Percentiles rank a stretch among this genome's conserved stretches.
phyloP scores from a whole-genome alignment of 2,113 vertebrate genomes.

The Phrynosoma blainvillii region DNA sequence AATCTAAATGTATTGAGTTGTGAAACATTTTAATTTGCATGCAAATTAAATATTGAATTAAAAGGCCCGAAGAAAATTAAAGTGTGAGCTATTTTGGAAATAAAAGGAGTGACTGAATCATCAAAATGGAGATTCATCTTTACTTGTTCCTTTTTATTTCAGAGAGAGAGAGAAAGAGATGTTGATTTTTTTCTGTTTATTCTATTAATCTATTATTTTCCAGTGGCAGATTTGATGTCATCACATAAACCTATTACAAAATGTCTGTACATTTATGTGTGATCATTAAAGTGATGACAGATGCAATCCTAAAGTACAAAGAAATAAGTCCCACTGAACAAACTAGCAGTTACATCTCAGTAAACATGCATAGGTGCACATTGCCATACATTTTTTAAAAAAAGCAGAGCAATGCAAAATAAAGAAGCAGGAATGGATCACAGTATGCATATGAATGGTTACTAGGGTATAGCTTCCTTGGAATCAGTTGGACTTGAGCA shows the following conservation, averaged over 20 bases:
- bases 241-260: slow-evolving; percentile 27
- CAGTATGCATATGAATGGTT: neutral
- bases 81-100: neutral
- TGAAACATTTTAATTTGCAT: slow-evolving; percentile 56
- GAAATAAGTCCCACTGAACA: neutral
- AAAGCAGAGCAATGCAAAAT: slow-evolving; percentile 49
- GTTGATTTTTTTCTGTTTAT: neutral
- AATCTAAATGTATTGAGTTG: slow-evolving; percentile 46
- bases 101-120: slow-evolving; percentile 16
- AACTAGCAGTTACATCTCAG: neutral
- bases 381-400: neutral
- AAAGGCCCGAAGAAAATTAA: slow-evolving; percentile 50
- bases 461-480: too few relatives aligned
- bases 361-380: neutral
- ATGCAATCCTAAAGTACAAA: neutral
- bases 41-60: slow-evolving; percentile 64
- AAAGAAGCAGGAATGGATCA: neutral
- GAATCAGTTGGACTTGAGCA: neutral
- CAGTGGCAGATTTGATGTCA: slow-evolving; percentile 33
- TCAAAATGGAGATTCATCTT: slow-evolving; percentile 23
- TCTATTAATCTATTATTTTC: neutral
- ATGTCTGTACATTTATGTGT: neutral
- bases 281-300: neutral
- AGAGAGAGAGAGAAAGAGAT: neutral
- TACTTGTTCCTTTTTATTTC: slow-evolving; percentile 32